Evolutionary conservation across 2,797 vertebrate species (phyloP).

Genomic region (Crenuchus spilurus): DNA sequence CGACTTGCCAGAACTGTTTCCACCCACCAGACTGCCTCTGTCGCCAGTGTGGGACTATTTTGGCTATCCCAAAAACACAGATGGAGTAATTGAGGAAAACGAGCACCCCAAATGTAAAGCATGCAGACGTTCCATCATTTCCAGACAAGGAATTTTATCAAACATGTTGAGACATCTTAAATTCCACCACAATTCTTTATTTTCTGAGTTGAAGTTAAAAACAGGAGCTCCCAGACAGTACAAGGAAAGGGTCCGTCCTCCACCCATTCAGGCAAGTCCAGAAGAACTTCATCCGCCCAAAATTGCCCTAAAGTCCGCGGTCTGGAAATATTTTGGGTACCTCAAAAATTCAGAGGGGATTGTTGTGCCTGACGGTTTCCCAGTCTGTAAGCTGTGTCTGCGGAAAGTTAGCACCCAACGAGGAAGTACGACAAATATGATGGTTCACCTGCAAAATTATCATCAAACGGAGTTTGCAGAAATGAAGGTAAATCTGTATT

Average conservation of each 20-base stretch:
- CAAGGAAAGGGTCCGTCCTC: conserved; percentile 11
- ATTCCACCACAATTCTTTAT: conserved; percentile 37
- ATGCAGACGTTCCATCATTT: conserved; percentile 37
- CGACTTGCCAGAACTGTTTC: conserved; percentile 28
- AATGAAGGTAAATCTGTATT: conserved; percentile 17
- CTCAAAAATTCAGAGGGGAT: conserved; percentile 37
- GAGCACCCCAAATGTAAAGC: conserved; percentile 39
- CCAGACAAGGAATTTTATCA: conserved; percentile 40
- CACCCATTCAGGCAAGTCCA: conserved; percentile 14
- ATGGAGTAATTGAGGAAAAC: conserved; percentile 26
- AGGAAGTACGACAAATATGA: conserved; percentile 43
- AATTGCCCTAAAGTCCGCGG: conserved; percentile 32
- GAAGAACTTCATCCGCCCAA: conserved; percentile 36
- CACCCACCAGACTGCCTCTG: conserved; percentile 26
- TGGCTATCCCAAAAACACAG: conserved; percentile 31
- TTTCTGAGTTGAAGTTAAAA: conserved; percentile 17
- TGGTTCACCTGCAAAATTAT: conserved; percentile 43
- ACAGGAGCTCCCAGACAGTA: conserved; percentile 25
- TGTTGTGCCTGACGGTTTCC: conserved; percentile 32
- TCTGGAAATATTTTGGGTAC: conserved; percentile 43
- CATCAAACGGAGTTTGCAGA: conserved; percentile 14
- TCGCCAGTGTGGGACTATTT: conserved; percentile 44
- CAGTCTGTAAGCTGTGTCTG: conserved; percentile 38
- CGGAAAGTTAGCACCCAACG: conserved; percentile 37
- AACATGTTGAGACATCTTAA: conserved; percentile 42